These are phyloP conservation scores for Gasteruption jaculator DNA, from an alignment of 2,888 invertebrate species.

Conservation along the genomic window DNA sequence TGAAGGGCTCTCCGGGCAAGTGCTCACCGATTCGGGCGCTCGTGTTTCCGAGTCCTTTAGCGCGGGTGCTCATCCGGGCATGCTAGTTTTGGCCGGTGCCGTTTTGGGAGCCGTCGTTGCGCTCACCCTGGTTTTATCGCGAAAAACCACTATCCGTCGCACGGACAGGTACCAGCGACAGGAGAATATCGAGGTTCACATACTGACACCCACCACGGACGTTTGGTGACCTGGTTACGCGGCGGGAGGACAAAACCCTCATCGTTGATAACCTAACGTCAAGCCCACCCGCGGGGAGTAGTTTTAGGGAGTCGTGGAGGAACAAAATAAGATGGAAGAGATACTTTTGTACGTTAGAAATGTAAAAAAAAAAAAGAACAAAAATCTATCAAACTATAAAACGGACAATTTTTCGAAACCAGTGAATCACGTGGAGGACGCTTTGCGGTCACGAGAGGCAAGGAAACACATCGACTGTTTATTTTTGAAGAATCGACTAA, in stretches of 20 bases:
- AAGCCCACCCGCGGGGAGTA: neutral
- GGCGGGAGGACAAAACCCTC: too few species aligned
- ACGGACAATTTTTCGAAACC: too few species aligned
- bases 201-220: conserved; percentile 60
- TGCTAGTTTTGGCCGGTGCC: conserved; percentile 57
- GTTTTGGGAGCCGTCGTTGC: conserved; percentile 57
- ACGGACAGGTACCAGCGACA: conserved; percentile 40
- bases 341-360: too few species aligned
- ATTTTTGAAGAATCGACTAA: too few species aligned
- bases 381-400: too few species aligned
- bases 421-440: too few species aligned
- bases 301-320: neutral
- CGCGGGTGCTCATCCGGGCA: conserved; percentile 55
- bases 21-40: conserved; percentile 39
- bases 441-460: too few species aligned
- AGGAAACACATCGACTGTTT: neutral
- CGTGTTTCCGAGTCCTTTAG: conserved; percentile 34
- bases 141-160: conserved; percentile 43
- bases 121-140: conserved; percentile 52
- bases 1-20: conserved; percentile 39
- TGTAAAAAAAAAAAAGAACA: too few species aligned
- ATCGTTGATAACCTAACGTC: conserved; percentile 2
- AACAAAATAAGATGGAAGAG: neutral
- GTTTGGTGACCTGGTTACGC: conserved; percentile 74
- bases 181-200: conserved; percentile 61